Evolutionary conservation across 2,113 vertebrate species (phyloP).

Genomic region (Chunga burmeisteri): DNA sequence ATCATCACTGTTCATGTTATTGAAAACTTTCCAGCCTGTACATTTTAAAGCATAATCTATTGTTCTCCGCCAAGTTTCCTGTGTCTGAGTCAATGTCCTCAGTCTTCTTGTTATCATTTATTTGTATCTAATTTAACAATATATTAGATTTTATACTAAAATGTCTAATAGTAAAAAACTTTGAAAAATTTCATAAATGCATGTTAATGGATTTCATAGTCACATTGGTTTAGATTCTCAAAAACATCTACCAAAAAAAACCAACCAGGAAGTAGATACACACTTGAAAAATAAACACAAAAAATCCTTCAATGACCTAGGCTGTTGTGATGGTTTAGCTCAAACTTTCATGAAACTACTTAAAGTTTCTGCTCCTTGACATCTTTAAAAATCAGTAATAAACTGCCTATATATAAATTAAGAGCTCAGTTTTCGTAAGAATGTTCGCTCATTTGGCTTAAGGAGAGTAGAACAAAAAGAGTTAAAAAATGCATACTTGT

Average conservation of each 20-base stretch:
- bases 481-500: neutral
- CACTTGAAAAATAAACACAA: neutral
- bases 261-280: accelerated
- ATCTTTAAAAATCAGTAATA: neutral
- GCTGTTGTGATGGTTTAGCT: neutral
- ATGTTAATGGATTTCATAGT: neutral
- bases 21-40: neutral
- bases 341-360: neutral
- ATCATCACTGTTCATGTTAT: neutral
- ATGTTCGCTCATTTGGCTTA: neutral
- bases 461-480: neutral
- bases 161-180: neutral
- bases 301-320: neutral
- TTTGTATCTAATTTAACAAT: neutral
- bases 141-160: neutral
- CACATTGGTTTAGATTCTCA: neutral
- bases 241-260: neutral
- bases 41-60: neutral
- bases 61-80: neutral
- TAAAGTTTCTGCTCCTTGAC: neutral
- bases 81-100: neutral
- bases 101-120: neutral
- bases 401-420: neutral
- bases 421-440: neutral
- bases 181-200: neutral